These are phyloP conservation scores for Halictus quadricinctus DNA, from an alignment of 2,888 invertebrate species.

Conservation along the genomic window DNA sequence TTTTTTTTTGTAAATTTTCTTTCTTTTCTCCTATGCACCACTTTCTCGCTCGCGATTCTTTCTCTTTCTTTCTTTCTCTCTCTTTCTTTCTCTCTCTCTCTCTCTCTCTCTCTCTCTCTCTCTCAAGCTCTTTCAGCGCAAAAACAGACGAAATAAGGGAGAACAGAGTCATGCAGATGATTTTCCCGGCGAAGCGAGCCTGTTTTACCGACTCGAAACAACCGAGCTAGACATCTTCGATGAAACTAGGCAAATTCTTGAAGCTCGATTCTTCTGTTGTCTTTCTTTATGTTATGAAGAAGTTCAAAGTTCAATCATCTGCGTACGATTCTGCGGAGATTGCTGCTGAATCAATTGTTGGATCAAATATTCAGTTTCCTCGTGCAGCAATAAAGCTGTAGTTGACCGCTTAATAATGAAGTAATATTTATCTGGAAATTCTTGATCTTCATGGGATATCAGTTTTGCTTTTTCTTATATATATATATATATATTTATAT, in stretches of 20 bases:
- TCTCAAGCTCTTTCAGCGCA: conserved; percentile 43
- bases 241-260: conserved; percentile 1
- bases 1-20: not conserved
- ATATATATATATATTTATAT: conserved; percentile 44
- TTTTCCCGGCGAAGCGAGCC: conserved; percentile 23
- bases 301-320: conserved; percentile 38
- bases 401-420: conserved; percentile 47
- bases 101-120: not conserved
- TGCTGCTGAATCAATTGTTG: conserved; percentile 30
- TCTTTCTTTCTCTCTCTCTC: not conserved
- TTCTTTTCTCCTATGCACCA: conserved; percentile 10
- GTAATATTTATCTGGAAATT: conserved; percentile 63
- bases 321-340: conserved; percentile 47
- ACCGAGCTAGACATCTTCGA: conserved; percentile 19
- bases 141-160: conserved; percentile 41
- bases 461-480: conserved; percentile 59
- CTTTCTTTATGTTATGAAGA: not conserved
- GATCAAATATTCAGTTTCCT: conserved; percentile 25
- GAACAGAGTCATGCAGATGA: conserved; percentile 47
- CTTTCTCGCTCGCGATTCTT: conserved; percentile 1
- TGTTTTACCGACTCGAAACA: not conserved
- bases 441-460: conserved; percentile 65
- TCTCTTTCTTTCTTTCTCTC: not conserved
- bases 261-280: conserved; percentile 16
- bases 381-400: conserved; percentile 51